Base-by-base conservation (phyloP, 2,888 invertebrate genomes). In the Nomada flava region DNA sequence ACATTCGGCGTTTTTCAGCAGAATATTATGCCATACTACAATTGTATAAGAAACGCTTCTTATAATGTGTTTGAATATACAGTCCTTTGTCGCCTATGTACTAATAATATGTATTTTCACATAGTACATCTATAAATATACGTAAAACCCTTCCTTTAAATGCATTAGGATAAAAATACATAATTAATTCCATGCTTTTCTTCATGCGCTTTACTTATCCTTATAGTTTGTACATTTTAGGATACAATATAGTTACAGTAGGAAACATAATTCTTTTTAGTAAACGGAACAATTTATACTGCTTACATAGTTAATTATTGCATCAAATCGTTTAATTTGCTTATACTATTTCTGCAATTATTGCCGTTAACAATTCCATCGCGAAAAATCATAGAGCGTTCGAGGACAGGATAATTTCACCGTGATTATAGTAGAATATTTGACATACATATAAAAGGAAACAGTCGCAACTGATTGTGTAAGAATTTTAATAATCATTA, bases 201-300 rank as follows among this genome's bases (percentile, higher is more conserved):
- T 62, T 68, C 36, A 68, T 80, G 47, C 55, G 26, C 53, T 72
- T 83, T 60, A 67, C 55, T 82, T 50, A 60, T 64, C 67, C 53
- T 52, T 82, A 82, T 36, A 70, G 42, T 82, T 71, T 82, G 67
- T 75, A 82, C 82, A 82, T 23, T 70, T 67, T 63, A 63, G 69
- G 57, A 42, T 68, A 62, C 69, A 73, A 42, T 64, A 29, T 82
- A 77, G 44, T 62, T 68, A 80, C 62, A 77, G 23, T 65, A 67
- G 62, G 50, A 67, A 65, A 71, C 42, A 15, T 47, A 65, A 53
- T 52, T 70, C 11, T 62, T 47, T 42, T 44, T 72, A 72, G 52
- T 63, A 13, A 80, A 57, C 67, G 42, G 20, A 68, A 52, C 64
- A 13, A 67, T 50, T 59, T 67, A 70, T 42, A n/a, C 52, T 36